Evolutionary conservation across 2,888 invertebrate species (phyloP), one percentile per base, ranked within the genome.

Genomic region (Rhabditophanes sp.): DNA sequence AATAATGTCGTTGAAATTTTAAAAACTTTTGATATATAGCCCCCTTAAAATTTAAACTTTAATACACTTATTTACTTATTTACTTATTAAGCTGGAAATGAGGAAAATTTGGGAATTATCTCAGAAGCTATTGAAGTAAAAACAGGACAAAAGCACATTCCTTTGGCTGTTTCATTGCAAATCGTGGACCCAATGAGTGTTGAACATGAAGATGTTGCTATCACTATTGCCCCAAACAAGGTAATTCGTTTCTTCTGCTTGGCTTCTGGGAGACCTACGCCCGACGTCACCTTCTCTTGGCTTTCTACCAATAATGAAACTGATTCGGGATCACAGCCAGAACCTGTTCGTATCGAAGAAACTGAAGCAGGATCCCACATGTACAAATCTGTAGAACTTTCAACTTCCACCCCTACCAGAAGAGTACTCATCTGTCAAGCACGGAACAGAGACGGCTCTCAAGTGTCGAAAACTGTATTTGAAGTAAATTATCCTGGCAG

Each of bases 91-190:
- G n/a, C n/a, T n/a, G n/a, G n/a, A n/a, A 56, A 50, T 12, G 51
- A 57, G 33, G 57, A 57, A 29, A 61, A 61, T 12, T 54, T 58
- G 4, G 62, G 62, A 32, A 56, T 62, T 19, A 54, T 62, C 25
- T 62, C 62, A 0, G 59, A 59, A 29, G 44, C 60, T 1, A 48
- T 50, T 29, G 59, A 57, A 33, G 59, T 61, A 4, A 59, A 51
- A 1, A 62, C 61, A 29, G 61, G 61, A 26, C 36, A 51, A 33
- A 62, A 56, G 47, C 56, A 57, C 38, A 56, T 61, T 19, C 58
- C 61, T 6, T 36, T 62, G 4, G 37, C 49, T 5, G 58, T 56
- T 7, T 40, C 46, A 7, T 34, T 61, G n/a, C 53, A 54, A 33
- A 34, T 62, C 15, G 42, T 46, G 19, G 53, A 57, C 25, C 61